phyloP scores from a whole-genome alignment of 1,140 invertebrate genomes.

The Zaprionus tsacasi region DNA sequence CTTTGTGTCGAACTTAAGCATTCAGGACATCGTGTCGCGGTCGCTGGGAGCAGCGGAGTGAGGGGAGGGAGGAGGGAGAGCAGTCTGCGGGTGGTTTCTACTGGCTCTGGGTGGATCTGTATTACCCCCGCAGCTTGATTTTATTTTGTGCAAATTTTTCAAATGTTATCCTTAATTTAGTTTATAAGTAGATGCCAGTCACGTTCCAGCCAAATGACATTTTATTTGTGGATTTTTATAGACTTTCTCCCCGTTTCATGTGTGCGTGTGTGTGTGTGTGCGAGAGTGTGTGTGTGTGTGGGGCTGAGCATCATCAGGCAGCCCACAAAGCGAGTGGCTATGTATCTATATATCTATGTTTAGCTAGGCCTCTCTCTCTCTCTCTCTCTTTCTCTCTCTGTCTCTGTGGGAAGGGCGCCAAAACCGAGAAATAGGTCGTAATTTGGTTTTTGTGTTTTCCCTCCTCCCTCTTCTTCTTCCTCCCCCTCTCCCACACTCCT shows the following conservation, averaged over 20 bases:
- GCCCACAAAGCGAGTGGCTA: slow-evolving; percentile 10
- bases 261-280: slow-evolving; percentile 14
- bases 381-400: no score
- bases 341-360: slow-evolving; percentile 1
- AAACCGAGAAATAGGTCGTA: slow-evolving; percentile 75
- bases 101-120: slow-evolving; percentile 10
- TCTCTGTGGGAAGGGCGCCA: background rate
- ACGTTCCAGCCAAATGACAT: slow-evolving; percentile 81
- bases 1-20: slow-evolving; percentile 68
- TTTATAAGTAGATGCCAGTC: slow-evolving; percentile 81
- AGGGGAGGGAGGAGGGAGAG: background rate
- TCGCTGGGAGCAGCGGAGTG: slow-evolving; percentile 8
- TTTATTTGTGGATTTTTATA: slow-evolving; percentile 83
- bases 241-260: slow-evolving; percentile 55
- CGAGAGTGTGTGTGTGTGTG: slow-evolving; percentile 5
- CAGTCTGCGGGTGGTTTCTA: background rate
- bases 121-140: slow-evolving; percentile 59
- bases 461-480: slow-evolving; percentile 33
- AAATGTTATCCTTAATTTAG: slow-evolving; percentile 83
- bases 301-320: slow-evolving; percentile 20
- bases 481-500: slow-evolving; percentile 24
- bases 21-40: slow-evolving; percentile 76
- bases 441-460: slow-evolving; percentile 67
- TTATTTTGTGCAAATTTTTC: slow-evolving; percentile 83
- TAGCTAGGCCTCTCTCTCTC: background rate